Conservation (phyloP, 2,888 invertebrate species). For the Julus scanicus region DNA sequence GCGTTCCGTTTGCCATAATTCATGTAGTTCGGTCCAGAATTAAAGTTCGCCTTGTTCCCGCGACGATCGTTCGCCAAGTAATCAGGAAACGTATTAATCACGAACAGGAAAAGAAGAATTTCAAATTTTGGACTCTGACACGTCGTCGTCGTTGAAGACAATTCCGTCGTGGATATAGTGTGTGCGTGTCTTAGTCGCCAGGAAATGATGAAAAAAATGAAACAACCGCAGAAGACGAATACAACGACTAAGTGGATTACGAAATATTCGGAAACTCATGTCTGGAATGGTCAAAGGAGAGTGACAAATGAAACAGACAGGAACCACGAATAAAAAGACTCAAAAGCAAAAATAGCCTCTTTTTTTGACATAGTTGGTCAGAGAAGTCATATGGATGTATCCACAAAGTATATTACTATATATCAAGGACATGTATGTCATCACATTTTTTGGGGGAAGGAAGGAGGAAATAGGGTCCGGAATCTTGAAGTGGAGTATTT, state of each 20-base stretch:
- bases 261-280: conserved; percentile 21
- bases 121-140: conserved; percentile 5
- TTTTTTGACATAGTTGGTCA: too few relatives aligned
- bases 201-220: neutral
- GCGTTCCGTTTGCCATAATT: neutral
- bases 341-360: neutral
- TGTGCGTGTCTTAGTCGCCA: neutral
- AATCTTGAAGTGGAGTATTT: too few relatives aligned
- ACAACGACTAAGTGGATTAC: neutral
- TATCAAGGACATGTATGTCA: too few relatives aligned
- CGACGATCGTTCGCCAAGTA: neutral
- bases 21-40: neutral
- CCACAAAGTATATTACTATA: too few relatives aligned
- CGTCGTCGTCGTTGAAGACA: neutral
- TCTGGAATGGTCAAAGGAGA: neutral
- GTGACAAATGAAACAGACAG: neutral
- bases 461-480: too few relatives aligned
- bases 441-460: too few relatives aligned
- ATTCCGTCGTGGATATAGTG: neutral
- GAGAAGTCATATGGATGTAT: too few relatives aligned
- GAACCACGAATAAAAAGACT: neutral
- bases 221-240: neutral
- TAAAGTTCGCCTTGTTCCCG: neutral
- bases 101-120: neutral
- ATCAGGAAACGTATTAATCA: conserved; percentile 15